Percentiles rank a stretch among this genome's conserved stretches.
Evolutionary conservation across 1,140 invertebrate genomes (phyloP).

Genomic region (Drosophila sp.): DNA sequence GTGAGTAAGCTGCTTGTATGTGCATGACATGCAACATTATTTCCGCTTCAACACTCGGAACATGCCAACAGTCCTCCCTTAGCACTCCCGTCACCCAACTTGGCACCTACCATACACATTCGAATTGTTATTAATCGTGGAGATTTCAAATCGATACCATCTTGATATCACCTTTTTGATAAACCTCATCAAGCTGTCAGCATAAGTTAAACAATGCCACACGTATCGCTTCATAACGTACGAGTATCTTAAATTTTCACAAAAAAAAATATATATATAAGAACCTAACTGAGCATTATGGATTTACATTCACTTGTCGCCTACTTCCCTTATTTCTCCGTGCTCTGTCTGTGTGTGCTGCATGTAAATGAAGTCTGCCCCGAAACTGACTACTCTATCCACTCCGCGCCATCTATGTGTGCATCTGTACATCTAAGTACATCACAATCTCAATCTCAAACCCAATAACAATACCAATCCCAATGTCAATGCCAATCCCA

Average conservation of each 20-base stretch:
- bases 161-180: slow-evolving; percentile 10
- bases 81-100: not conserved
- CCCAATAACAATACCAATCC: slow-evolving; percentile 3
- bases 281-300: slow-evolving; percentile 5
- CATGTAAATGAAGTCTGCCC: slow-evolving; percentile 58
- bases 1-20: slow-evolving; percentile 34
- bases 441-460: slow-evolving; percentile 18
- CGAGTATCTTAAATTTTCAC: not conserved
- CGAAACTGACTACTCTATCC: slow-evolving; percentile 28
- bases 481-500: slow-evolving; percentile 7
- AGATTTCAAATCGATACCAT: slow-evolving; percentile 16
- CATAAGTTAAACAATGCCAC: slow-evolving; percentile 14
- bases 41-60: slow-evolving; percentile 40
- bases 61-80: not conserved
- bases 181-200: slow-evolving; percentile 11
- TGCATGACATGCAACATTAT: slow-evolving; percentile 59
- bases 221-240: not conserved
- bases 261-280: not conserved
- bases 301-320: slow-evolving; percentile 24
- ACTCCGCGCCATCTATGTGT: slow-evolving; percentile 26
- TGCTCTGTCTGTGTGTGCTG: slow-evolving; percentile 23
- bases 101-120: not conserved
- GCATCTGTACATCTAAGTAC: slow-evolving; percentile 29
- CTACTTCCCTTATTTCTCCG: not conserved
- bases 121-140: slow-evolving; percentile 17